Percentiles rank a stretch among this genome's conserved stretches.
These are phyloP conservation scores for Neolamprologus sp. DNA, from an alignment of 2,113 vertebrate species.

Conservation along the genomic window DNA sequence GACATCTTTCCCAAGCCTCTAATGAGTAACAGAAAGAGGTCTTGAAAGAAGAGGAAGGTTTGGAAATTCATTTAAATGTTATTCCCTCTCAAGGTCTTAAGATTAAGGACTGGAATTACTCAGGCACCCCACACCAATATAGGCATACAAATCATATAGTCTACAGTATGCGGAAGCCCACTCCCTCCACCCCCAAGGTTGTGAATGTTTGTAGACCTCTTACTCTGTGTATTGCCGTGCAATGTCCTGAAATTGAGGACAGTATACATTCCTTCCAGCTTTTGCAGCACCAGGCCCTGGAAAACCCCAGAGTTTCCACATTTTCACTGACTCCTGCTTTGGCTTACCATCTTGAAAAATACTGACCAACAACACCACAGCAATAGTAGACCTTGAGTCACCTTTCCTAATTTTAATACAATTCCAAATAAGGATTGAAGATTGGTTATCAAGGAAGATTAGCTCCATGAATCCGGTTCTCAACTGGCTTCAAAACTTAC, in stretches of 20 bases:
- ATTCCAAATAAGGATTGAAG: neutral
- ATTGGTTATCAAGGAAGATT: neutral
- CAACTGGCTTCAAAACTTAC: neutral
- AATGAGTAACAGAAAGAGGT: slow-evolving; percentile 45
- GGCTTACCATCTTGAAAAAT: neutral
- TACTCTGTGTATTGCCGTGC: neutral
- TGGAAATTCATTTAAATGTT: slow-evolving; percentile 22
- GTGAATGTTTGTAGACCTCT: neutral
- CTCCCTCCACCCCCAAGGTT: neutral
- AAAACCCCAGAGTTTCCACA: slow-evolving; percentile 71
- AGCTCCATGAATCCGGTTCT: neutral
- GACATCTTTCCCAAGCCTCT: slow-evolving; percentile 39
- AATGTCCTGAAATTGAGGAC: slow-evolving; percentile 22
- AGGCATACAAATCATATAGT: neutral
- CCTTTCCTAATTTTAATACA: neutral
- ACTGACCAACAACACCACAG: neutral
- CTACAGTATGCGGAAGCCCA: neutral
- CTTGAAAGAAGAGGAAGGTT: neutral
- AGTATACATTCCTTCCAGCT: slow-evolving; percentile 24
- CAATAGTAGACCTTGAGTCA: neutral
- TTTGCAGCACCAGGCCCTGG: slow-evolving; percentile 44
- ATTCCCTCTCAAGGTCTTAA: slow-evolving; percentile 20
- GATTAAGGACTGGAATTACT: slow-evolving; percentile 39
- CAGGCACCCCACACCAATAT: slow-evolving; percentile 6
- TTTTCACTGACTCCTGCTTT: slow-evolving; percentile 6